Percentiles rank a stretch among this genome's conserved stretches.
These are phyloP conservation scores for Bradypodion ventrale DNA, from an alignment of 2,797 vertebrate species.

Conservation along the genomic window DNA sequence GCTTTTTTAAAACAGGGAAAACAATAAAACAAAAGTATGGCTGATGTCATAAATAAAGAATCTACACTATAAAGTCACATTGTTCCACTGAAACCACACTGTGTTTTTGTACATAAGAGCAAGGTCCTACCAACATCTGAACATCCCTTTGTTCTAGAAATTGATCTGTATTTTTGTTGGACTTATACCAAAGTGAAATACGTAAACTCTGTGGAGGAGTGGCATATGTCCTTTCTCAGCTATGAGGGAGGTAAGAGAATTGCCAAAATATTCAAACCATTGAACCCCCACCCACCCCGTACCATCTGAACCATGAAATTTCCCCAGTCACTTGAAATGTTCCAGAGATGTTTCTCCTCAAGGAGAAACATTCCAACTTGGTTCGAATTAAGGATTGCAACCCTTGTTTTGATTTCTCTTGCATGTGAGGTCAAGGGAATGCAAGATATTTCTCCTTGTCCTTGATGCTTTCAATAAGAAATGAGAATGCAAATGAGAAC, in stretches of 20 bases:
- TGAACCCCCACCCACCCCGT: no score
- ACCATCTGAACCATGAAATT: neutral
- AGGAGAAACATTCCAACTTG: neutral
- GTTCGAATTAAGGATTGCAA: neutral
- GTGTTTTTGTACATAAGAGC: neutral
- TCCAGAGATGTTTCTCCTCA: neutral
- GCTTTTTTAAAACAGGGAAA: constrained; percentile 34
- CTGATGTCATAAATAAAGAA: constrained; percentile 32
- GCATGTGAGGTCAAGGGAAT: no score
- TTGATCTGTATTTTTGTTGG: no score
- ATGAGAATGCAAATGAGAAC: no score
- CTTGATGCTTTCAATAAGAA: no score
- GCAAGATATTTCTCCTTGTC: no score
- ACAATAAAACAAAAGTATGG: constrained; percentile 25
- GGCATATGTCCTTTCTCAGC: no score
- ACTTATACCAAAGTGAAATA: neutral
- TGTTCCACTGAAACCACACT: constrained; percentile 10
- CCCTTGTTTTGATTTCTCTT: no score
- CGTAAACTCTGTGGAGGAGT: neutral
- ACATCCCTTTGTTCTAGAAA: neutral
- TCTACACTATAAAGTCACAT: no score
- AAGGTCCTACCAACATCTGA: neutral
- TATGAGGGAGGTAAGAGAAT: no score
- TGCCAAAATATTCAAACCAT: no score
- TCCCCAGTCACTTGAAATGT: neutral